A percentile compares a stretch with the other conserved stretches of the same genome.
These are phyloP conservation scores for Plagiodera versicolora DNA, from an alignment of 2,888 invertebrate genomes.

Conservation along the genomic window DNA sequence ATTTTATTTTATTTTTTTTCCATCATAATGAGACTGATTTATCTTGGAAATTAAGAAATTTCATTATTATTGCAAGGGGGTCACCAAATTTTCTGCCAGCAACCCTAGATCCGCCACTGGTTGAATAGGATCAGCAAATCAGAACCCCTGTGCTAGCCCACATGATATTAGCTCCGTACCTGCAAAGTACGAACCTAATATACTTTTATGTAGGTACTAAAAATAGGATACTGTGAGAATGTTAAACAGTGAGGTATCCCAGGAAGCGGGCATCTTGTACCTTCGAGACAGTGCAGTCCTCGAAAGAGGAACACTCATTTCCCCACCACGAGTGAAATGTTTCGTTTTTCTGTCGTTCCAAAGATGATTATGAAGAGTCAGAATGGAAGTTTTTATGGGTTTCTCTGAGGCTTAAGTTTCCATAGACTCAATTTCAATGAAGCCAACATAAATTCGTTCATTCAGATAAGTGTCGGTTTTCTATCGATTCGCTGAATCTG, in stretches of 20 bases:
- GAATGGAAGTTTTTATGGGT: not conserved
- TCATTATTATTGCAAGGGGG: too few species aligned
- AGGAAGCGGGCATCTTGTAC: not conserved
- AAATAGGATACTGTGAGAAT: constrained; percentile 11
- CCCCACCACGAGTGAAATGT: not conserved
- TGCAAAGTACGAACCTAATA: constrained; percentile 1
- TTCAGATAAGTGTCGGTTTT: not conserved
- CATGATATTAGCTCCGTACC: not conserved
- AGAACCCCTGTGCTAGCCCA: not conserved
- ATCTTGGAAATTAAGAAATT: too few species aligned
- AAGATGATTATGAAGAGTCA: not conserved
- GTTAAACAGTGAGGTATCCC: constrained; percentile 9
- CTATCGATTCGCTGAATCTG: not conserved
- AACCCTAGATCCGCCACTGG: too few species aligned
- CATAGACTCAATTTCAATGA: not conserved
- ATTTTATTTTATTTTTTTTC: not conserved
- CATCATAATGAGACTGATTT: too few species aligned
- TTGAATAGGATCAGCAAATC: not conserved
- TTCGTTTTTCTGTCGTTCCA: too few species aligned
- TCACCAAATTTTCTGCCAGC: too few species aligned
- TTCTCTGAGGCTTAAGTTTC: not conserved
- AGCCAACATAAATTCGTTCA: not conserved
- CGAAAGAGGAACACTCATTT: not conserved
- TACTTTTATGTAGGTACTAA: not conserved
- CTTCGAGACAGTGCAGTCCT: constrained; percentile 1